Evolutionary conservation across 1,140 invertebrate species (phyloP), one percentile per base, ranked within the genome.

Genomic region (Drosophila biarmipes): DNA sequence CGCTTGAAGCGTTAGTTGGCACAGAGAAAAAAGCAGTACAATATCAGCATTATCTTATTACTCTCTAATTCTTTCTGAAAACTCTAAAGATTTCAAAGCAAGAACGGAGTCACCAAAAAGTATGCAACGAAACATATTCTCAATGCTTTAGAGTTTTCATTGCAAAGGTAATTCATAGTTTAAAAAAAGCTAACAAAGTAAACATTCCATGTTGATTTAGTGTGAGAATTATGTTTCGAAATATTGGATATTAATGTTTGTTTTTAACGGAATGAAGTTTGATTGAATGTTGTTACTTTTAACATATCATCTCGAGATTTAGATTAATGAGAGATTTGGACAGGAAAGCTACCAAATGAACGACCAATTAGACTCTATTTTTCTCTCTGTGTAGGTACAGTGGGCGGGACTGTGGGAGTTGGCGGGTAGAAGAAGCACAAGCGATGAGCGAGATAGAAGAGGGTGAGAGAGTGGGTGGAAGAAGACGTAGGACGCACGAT

Each of bases 401-500:
- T 74, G 52, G 59, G 63, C 68, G 55, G 79, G 77, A 58, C 78
- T 77, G 54, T 67, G 78, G 58, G 62, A 59, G 56, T 46, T 80
- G 40, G 58, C 35, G 75, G 84, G 64, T 57, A 51, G 57, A 80
- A 73, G 59, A 75, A 75, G 72, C 72, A 66, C 59, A 75, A 75
- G 72, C 72, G 67, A 76, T 84, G 77, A 62, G 56, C 66, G 35
- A 73, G 53, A 67, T 38, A 75, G 51, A 80, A 53, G 66, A 49
- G 55, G 52, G 42, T 73, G 58, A 61, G 66, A 57, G 59, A 66
- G 69, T 73, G 57, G 55, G 42, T 54, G 78, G 67, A 69, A 73
- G 59, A 43, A 86, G 78, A 85, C 80, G 81, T 73, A 77, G 81
- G 71, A 81, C 78, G 80, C 80, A 86, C 81, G 82, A 85, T 85